Percentiles rank a stretch among this genome's conserved stretches.
These are phyloP conservation scores for Nipponia nippon DNA, from an alignment of 2,113 vertebrate species.

Conservation along the genomic window DNA sequence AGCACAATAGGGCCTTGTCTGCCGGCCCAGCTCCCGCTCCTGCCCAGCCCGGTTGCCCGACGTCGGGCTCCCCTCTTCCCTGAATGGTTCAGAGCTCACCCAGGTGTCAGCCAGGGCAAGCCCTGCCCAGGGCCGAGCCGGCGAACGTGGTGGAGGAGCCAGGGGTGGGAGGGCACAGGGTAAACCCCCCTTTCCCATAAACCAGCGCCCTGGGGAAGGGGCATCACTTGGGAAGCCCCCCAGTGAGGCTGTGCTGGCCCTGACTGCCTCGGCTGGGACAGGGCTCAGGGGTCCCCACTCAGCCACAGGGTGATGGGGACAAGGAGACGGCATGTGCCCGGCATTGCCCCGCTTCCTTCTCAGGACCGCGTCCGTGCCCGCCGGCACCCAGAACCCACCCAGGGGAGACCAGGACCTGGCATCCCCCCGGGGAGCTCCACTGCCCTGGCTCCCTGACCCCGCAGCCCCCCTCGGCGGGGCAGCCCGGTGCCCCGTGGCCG, in stretches of 20 bases:
- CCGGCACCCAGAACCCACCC: background rate
- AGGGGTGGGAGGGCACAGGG: background rate
- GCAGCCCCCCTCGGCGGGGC: fast-evolving
- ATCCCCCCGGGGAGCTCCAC: background rate
- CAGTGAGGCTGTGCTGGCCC: fast-evolving
- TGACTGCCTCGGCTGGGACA: fast-evolving
- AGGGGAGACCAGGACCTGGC: background rate
- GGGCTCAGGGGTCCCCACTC: background rate
- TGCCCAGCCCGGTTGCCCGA: background rate
- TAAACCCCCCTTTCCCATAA: background rate
- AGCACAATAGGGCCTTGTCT: slow-evolving; percentile 58
- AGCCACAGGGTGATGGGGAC: background rate
- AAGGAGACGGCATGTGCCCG: fast-evolving
- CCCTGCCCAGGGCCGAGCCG: background rate
- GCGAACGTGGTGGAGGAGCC: background rate
- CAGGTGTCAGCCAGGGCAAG: background rate
- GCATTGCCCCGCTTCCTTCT: background rate
- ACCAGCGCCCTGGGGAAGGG: background rate
- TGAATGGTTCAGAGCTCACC: fast-evolving
- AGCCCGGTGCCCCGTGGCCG: background rate
- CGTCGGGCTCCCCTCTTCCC: background rate
- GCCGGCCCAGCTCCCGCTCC: background rate
- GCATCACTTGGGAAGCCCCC: background rate
- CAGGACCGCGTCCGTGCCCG: fast-evolving
- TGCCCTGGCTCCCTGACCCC: fast-evolving